Conservation (phyloP, 2,888 invertebrate genomes). For the Yponomeuta sedellus region DNA sequence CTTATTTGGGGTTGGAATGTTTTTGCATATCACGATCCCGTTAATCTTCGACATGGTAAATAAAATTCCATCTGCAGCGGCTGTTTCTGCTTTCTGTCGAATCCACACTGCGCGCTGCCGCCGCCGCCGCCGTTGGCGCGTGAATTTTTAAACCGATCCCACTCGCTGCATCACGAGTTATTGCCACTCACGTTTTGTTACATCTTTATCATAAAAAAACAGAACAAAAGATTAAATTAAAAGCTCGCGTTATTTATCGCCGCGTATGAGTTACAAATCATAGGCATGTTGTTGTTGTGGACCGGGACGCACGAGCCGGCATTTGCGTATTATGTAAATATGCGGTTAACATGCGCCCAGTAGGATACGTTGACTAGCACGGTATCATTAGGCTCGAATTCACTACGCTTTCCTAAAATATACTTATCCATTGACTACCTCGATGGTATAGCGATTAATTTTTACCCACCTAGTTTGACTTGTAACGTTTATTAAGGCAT, state of each 20-base stretch:
- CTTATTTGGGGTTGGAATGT: no score
- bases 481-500: no score
- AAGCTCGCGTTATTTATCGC: neutral
- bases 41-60: no score
- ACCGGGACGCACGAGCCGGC: neutral
- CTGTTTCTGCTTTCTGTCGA: no score
- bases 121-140: neutral
- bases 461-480: no score
- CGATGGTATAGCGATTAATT: no score
- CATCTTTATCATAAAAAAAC: neutral
- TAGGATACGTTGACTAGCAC: neutral
- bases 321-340: neutral
- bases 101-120: neutral
- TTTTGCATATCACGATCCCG: no score
- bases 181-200: neutral
- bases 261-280: neutral
- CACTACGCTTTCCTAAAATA: no score
- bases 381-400: no score
- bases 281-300: neutral
- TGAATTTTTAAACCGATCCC: neutral
- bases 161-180: neutral
- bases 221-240: slow-evolving; percentile 1
- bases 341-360: neutral
- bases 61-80: no score
- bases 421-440: no score